phyloP scores from a whole-genome alignment of 2,797 vertebrate species.

The Diceros bicornis region DNA sequence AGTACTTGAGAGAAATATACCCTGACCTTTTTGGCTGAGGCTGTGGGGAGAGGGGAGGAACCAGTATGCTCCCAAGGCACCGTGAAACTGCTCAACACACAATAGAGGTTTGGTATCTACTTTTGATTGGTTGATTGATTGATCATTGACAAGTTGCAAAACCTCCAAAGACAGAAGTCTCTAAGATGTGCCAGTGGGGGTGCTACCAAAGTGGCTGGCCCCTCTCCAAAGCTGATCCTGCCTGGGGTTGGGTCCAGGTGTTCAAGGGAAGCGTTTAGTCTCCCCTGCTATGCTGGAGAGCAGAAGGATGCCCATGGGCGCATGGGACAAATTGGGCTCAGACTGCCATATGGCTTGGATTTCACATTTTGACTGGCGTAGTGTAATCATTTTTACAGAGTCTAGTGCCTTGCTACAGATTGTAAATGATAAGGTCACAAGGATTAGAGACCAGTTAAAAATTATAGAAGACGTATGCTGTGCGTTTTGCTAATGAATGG shows the following conservation, averaged over 20 bases:
- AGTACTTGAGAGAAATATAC: not conserved
- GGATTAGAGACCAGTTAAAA: slow-evolving; percentile 80
- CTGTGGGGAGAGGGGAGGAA: not conserved
- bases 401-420: slow-evolving; percentile 79
- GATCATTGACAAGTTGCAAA: not conserved
- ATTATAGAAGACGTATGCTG: slow-evolving; percentile 75
- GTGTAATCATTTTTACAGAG: slow-evolving; percentile 67
- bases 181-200: not conserved
- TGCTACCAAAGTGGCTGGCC: not conserved
- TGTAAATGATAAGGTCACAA: slow-evolving; percentile 77
- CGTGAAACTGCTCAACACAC: not conserved
- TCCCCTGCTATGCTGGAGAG: not conserved
- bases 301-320: slow-evolving; percentile 62
- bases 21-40: not conserved
- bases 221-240: not conserved
- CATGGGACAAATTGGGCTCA: slow-evolving; percentile 66
- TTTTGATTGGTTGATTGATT: not conserved
- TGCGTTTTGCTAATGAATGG: slow-evolving; percentile 81
- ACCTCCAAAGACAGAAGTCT: not conserved
- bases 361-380: slow-evolving; percentile 70
- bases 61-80: not conserved
- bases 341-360: slow-evolving; percentile 77
- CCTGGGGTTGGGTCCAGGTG: slow-evolving; percentile 1
- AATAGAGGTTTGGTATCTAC: not conserved
- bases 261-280: not conserved